A percentile compares a stretch with the other conserved stretches of the same genome.
These are phyloP conservation scores for Cheiracanthium punctorium DNA, from an alignment of 2,888 invertebrate species.

Conservation along the genomic window DNA sequence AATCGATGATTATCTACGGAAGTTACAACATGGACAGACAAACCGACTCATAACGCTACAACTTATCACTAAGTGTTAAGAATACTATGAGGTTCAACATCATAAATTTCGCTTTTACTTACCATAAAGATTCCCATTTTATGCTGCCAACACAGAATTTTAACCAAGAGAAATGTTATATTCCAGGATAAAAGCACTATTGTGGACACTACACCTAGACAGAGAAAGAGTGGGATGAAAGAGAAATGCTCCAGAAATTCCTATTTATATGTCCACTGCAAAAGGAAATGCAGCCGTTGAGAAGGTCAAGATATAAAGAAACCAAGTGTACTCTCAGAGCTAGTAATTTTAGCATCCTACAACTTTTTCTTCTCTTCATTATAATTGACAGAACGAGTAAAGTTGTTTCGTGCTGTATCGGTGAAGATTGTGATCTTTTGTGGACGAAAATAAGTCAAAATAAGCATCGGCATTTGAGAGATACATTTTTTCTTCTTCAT, in stretches of 20 bases:
- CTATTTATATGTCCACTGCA: constrained; percentile 26
- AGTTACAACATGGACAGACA: no score
- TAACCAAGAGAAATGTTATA: no score
- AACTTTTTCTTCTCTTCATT: constrained; percentile 2
- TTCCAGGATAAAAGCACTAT: no score
- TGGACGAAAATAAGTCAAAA: constrained; percentile 56
- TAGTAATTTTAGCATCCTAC: constrained; percentile 7
- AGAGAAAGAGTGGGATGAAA: no score
- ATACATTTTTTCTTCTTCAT: constrained; percentile 39
- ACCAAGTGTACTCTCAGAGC: constrained; percentile 22
- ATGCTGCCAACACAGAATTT: neutral
- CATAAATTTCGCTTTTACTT: neutral
- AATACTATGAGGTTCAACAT: no score
- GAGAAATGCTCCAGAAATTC: constrained; percentile 25
- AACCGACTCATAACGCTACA: no score
- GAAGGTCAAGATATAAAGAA: constrained; percentile 35
- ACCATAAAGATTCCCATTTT: neutral
- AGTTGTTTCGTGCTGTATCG: constrained; percentile 35
- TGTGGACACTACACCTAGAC: no score
- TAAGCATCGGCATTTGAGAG: constrained; percentile 18
- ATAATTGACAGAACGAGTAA: constrained; percentile 40
- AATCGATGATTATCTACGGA: no score
- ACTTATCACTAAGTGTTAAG: no score
- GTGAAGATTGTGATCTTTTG: constrained; percentile 45
- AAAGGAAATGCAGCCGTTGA: neutral